A percentile compares a stretch with the other conserved stretches of the same genome.
Conservation (phyloP, 1,140 invertebrate genomes). For the Zaprionus camerounensis region DNA sequence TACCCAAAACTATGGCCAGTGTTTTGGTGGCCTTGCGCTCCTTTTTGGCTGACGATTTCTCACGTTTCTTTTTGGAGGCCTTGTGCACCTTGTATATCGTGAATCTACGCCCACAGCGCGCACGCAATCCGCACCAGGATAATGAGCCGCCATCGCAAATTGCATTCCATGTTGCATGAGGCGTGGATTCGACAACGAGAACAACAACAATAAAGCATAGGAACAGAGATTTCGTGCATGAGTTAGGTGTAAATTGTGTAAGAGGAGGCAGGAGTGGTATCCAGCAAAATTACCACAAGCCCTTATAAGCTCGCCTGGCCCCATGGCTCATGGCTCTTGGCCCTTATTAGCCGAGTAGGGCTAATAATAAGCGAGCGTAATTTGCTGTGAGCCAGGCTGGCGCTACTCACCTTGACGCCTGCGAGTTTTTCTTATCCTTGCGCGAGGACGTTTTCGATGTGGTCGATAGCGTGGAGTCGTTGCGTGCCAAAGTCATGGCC, state of each 20-base stretch:
- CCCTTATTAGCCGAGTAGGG: constrained; percentile 19
- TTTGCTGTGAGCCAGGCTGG: constrained; percentile 34
- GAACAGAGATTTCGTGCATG: constrained; percentile 4
- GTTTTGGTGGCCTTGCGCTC: constrained; percentile 99
- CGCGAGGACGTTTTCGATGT: constrained; percentile 84
- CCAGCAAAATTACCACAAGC: not conserved
- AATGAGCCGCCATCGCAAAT: constrained; percentile 55
- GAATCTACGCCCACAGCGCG: constrained; percentile 86
- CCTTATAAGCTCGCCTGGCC: not conserved
- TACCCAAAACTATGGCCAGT: constrained; percentile 98
- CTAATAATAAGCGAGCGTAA: constrained; percentile 61
- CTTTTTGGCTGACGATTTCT: constrained; percentile 97
- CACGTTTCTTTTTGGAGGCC: constrained; percentile 96
- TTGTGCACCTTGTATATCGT: constrained; percentile 97
- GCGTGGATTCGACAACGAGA: not conserved
- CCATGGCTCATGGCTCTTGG: no score
- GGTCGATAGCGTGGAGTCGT: constrained; percentile 84
- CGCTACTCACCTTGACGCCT: constrained; percentile 82
- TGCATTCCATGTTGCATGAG: constrained; percentile 47
- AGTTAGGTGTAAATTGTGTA: constrained; percentile 1
- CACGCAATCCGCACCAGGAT: constrained; percentile 50
- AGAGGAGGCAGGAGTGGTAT: not conserved
- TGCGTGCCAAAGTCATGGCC: constrained; percentile 84
- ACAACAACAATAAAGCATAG: not conserved
- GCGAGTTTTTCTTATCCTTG: constrained; percentile 84